Percentiles rank a stretch among this genome's conserved stretches.
Conservation (phyloP, 2,113 vertebrate genomes). For the Aegotheles bennettii region DNA sequence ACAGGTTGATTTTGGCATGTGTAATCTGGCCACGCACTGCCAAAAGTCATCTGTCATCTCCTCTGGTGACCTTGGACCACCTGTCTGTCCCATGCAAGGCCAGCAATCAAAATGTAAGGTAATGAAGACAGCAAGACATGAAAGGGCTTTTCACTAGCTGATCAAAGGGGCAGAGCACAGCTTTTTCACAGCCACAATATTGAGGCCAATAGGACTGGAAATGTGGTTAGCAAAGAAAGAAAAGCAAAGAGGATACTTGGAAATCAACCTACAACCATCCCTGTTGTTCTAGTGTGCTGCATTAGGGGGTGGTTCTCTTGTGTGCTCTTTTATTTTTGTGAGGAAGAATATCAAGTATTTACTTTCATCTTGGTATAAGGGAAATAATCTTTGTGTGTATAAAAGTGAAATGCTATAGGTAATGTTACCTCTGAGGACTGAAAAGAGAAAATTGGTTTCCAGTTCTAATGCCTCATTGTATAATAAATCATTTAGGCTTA, state of each 20-base stretch:
- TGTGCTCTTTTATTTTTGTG: not conserved
- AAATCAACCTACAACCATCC: not conserved
- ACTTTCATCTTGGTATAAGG: not conserved
- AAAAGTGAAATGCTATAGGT: not conserved
- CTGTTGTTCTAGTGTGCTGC: not conserved
- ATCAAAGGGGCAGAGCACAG: slow-evolving; percentile 34
- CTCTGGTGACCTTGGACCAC: slow-evolving; percentile 12
- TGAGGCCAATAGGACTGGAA: not conserved
- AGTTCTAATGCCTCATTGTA: not conserved
- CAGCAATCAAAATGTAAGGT: slow-evolving; percentile 45
- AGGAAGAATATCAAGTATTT: not conserved
- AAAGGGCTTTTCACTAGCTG: slow-evolving; percentile 24
- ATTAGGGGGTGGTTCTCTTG: fast-evolving
- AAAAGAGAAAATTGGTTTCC: not conserved
- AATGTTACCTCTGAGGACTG: not conserved
- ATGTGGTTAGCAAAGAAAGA: not conserved
- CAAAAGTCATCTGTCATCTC: slow-evolving; percentile 29
- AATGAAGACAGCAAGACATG: slow-evolving; percentile 38
- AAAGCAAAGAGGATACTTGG: not conserved
- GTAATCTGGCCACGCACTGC: not conserved
- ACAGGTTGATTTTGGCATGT: not conserved
- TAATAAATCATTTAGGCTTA: not conserved
- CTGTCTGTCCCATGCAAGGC: not conserved
- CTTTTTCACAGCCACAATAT: not conserved
- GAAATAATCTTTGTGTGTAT: not conserved